Base-by-base conservation (phyloP, 2,113 vertebrate species). In the Halichoeres trimaculatus region DNA sequence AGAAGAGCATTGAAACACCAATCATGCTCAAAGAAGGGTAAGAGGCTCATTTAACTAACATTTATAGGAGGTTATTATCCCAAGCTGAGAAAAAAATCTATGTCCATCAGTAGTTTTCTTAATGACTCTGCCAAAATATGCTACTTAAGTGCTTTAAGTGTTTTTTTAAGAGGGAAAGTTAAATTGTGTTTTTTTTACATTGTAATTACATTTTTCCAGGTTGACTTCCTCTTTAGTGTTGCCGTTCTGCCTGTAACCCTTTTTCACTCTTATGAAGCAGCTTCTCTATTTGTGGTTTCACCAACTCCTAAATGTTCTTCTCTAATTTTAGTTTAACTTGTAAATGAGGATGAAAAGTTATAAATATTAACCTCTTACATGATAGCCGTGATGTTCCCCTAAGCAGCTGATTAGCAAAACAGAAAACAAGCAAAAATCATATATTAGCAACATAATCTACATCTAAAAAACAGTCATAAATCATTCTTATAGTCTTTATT, bases 1-100 rank as follows among this genome's bases (percentile, higher is more conserved):
- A 97, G 90, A 99, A 96, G 83, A 97, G 96, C 66, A 96, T 98
- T 71, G 97, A 99, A 82, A 98, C 97, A 1, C 96, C 97, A 12
- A 98, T 99, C 91, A 93, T 99, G 91, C 96, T 99, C 58, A 99
- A 99, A 89, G 98, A 99, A 87, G 98, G 98, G 98, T 99, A 93
- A 95, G 96, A 24, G 48, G n/a, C 6, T 13, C 43, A 16, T 53
- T 22, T 1, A 59, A 36, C 9, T 24, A 1, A 26, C 24, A 24
- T 14, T 26, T 19, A 38, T 16, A 12, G 16, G 26, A 58, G 53
- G 19, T 30, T 30, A 4, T 4, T 30, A 30, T 4, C 30, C 30
- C 6, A 6, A 30, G 30, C 30, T 30, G 30, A 30, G n/a, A n/a
- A n/a, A 30, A 30, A 30, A 3, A 30, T 30, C 3, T 4, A 30